phyloP scores from a whole-genome alignment of 30 jellyfish, hydroid and myxozoan species.

The Mastigias papua region DNA sequence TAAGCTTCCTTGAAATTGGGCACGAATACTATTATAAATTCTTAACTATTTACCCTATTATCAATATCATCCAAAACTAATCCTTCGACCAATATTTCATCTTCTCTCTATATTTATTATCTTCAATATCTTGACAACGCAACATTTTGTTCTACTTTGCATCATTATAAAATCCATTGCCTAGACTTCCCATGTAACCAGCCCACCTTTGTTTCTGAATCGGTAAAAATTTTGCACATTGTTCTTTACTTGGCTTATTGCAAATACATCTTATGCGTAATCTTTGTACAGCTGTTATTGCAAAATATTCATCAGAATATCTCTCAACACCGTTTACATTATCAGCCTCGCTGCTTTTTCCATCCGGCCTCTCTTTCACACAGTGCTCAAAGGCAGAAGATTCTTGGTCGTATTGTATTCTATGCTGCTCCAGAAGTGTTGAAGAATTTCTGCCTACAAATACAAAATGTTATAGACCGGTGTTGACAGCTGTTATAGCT shows the following conservation, averaged over 20 bases:
- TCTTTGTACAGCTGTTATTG: constrained; percentile 68
- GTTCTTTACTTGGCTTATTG: constrained; percentile 29
- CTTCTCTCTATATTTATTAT: not conserved
- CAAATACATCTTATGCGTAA: constrained; percentile 75
- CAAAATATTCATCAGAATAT: not conserved
- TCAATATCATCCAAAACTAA: not conserved
- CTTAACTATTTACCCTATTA: too few species aligned
- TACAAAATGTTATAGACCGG: not conserved
- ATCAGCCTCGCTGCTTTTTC: not conserved
- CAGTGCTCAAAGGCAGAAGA: not conserved
- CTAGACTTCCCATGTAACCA: constrained; percentile 96
- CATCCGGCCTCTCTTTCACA: not conserved
- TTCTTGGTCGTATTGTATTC: not conserved
- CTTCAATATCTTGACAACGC: too few species aligned
- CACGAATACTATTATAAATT: too few species aligned
- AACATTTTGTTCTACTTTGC: constrained; percentile 8
- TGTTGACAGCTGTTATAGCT: too few species aligned
- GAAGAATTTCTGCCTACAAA: not conserved
- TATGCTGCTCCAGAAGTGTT: not conserved
- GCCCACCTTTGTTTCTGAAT: constrained; percentile 92
- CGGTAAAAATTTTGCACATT: constrained; percentile 89
- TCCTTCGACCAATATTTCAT: not conserved
- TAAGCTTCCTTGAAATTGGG: too few species aligned
- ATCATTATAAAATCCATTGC: constrained; percentile 83
- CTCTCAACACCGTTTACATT: not conserved